Percentiles rank a stretch among this genome's conserved stretches.
These are phyloP conservation scores for Pherbina coryleti DNA, from an alignment of 2,888 invertebrate genomes.

Conservation along the genomic window DNA sequence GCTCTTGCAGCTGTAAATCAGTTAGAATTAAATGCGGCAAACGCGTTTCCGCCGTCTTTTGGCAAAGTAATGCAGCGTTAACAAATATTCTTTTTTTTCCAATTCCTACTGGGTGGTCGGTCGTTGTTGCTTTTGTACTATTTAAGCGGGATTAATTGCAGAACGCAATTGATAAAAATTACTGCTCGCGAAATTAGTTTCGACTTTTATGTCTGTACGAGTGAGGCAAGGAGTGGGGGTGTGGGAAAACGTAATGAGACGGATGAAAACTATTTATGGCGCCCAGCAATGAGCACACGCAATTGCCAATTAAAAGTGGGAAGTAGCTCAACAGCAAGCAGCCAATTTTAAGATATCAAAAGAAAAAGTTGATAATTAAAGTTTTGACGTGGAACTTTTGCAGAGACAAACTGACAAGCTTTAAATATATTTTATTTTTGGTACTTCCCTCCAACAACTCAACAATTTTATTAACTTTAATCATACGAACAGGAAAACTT, in stretches of 20 bases:
- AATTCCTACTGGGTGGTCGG: neutral
- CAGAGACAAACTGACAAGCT: too few relatives aligned
- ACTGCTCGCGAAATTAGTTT: conserved; percentile 42
- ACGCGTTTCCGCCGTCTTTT: neutral
- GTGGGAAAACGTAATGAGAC: too few relatives aligned
- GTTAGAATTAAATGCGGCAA: conserved; percentile 28
- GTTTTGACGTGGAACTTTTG: too few relatives aligned
- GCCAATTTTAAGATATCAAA: too few relatives aligned
- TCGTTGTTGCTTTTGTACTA: conserved; percentile 21
- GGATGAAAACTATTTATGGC: neutral
- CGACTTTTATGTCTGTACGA: conserved; percentile 35
- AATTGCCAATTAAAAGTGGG: conserved; percentile 10
- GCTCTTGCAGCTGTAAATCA: conserved; percentile 19
- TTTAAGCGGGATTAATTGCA: conserved; percentile 41
- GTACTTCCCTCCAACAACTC: too few relatives aligned
- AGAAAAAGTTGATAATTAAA: too few relatives aligned
- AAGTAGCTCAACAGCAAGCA: neutral
- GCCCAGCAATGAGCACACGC: neutral
- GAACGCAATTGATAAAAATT: conserved; percentile 44
- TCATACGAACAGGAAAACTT: too few relatives aligned
- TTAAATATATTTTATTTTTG: too few relatives aligned
- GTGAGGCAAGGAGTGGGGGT: neutral
- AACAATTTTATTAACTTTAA: too few relatives aligned
- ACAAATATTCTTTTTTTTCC: conserved; percentile 2
- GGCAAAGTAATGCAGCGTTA: conserved; percentile 12